These are phyloP conservation scores for Spheniscus mendiculus DNA, from an alignment of 2,113 vertebrate species.

Conservation along the genomic window DNA sequence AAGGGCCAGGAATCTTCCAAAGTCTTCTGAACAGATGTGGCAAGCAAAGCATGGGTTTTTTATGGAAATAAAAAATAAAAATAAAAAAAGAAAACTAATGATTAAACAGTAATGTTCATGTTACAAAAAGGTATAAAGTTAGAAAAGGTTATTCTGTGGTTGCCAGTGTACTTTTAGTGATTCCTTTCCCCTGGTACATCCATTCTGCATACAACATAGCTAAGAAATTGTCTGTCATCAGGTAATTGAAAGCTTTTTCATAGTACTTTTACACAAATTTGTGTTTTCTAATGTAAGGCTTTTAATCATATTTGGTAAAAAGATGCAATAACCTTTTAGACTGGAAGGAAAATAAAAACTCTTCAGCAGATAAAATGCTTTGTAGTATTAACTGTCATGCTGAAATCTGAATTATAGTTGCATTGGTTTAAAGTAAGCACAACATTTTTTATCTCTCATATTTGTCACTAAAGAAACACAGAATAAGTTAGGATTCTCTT, in stretches of 20 bases:
- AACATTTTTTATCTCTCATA: background rate
- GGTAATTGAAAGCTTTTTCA: background rate
- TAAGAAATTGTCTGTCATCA: background rate
- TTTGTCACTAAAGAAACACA: background rate
- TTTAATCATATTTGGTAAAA: background rate
- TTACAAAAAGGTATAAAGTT: background rate
- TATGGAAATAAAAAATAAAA: background rate
- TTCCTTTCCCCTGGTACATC: background rate
- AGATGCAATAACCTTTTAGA: background rate
- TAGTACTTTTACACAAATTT: background rate
- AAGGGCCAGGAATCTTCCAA: background rate
- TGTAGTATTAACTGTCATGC: background rate
- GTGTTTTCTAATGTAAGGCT: background rate
- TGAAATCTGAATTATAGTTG: background rate
- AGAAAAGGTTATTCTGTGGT: background rate
- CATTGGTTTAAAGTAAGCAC: background rate
- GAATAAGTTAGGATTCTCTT: background rate
- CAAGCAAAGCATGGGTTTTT: fast-evolving
- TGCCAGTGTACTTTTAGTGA: background rate
- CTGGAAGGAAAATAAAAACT: background rate
- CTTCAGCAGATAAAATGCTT: background rate
- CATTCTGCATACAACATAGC: background rate
- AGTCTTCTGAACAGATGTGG: background rate
- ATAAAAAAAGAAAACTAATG: background rate
- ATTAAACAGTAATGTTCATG: background rate